Percentiles rank a stretch among this genome's conserved stretches.
phyloP scores from a whole-genome alignment of 35 echinoderm and acorn worm species.

The Lytechinus pictus region DNA sequence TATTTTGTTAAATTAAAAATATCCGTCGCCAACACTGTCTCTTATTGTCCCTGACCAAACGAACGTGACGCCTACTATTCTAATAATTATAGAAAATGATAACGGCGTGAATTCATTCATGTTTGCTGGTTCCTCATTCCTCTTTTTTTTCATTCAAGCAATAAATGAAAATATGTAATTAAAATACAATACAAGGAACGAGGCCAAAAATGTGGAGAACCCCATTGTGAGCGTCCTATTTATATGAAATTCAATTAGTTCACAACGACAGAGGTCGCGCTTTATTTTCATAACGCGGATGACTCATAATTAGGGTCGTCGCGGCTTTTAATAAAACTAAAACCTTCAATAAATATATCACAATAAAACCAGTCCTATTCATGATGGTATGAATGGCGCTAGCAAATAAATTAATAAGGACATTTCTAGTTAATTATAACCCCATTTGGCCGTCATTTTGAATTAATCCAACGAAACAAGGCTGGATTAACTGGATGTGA shows the following conservation, averaged over 20 bases:
- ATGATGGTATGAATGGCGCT: not conserved
- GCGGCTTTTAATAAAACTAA: not conserved
- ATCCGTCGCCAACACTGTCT: not conserved
- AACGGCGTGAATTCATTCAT: not conserved
- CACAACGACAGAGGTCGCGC: not conserved
- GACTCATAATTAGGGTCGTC: not conserved
- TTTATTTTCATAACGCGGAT: not conserved
- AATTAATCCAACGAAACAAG: not conserved
- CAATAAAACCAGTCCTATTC: not conserved
- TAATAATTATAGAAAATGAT: not conserved
- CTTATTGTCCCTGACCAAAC: not conserved
- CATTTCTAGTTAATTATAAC: constrained; percentile 7
- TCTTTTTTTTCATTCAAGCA: not conserved
- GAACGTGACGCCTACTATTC: not conserved
- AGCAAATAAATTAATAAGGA: constrained; percentile 3
- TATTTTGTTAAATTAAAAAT: not conserved
- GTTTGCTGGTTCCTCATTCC: not conserved
- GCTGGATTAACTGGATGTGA: not conserved
- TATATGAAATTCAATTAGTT: not conserved
- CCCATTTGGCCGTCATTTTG: not conserved
- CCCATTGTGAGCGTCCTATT: not conserved
- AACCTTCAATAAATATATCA: not conserved
- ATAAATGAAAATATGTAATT: not conserved
- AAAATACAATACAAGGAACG: not conserved
- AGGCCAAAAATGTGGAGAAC: not conserved